Base-by-base conservation (phyloP, 2,888 invertebrate species). In the Polydrusus pterygomalis region DNA sequence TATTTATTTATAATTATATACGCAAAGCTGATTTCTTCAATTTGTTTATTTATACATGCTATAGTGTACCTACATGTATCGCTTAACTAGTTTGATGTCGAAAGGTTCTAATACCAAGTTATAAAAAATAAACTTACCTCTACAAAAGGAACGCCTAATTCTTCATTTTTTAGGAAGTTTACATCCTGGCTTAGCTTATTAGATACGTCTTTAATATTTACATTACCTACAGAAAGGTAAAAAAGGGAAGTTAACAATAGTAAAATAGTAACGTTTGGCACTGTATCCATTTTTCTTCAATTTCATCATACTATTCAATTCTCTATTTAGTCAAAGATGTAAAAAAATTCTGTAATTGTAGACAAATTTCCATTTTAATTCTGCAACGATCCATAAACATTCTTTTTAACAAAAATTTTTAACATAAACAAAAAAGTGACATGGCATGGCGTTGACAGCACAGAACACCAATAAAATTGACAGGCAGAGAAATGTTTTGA, bases 141-240 rank as follows among this genome's bases (percentile, higher is more conserved):
- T 79, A 86, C 83, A 64, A 85, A 84, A 45, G 84, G 81, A 68
- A 86, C 82, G 34, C 86, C 86, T 62, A 87, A 75, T 78, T 87
- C 87, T 77, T 86, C 85, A 79, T 84, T 83, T 77, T 84, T 85
- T 45, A 86, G 80, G 18, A 78, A 79, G 49, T 80, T 82, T 47
- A 87, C 81, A 78, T 85, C 85, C 15, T 81, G 74, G 71, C 82
- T 81, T 45, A 87, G 80, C 72, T 85, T 82, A 62, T 70, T 80
- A 30, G 83, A 79, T 72, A 83, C 77, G 73, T 79, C 77, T 73
- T 79, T 81, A 69, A 83, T 81, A 78, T 81, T 77, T 65, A 80
- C 75, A 73, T 78, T 75, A 76, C 74, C 71, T 63, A 70, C 67
- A 74, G 54, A 67, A 62, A 69, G 30, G 45, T 67, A 62, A 68